Percentiles rank a stretch among this genome's conserved stretches.
phyloP scores from a whole-genome alignment of 2,888 invertebrate genomes.

The Enoplolaimus lenunculus region DNA sequence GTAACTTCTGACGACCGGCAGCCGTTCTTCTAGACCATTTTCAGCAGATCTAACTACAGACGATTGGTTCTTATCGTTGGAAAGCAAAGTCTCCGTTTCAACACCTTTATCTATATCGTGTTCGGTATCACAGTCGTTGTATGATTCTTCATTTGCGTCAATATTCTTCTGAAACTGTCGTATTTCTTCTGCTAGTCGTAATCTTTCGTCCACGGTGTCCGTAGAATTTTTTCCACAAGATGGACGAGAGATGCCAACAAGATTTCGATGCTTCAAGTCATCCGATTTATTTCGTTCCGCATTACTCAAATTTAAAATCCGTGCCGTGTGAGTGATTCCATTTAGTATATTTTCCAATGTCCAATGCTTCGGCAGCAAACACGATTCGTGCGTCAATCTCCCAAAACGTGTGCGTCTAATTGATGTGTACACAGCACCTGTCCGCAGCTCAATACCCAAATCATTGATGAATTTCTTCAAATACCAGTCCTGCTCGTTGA shows the following conservation, averaged over 20 bases:
- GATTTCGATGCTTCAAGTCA: background rate
- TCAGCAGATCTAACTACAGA: background rate
- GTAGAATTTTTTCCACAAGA: background rate
- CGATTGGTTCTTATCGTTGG: background rate
- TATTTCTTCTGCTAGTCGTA: background rate
- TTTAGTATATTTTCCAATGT: slow-evolving; percentile 53
- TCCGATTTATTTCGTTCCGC: background rate
- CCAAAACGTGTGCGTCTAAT: slow-evolving; percentile 71
- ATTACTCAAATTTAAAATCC: background rate
- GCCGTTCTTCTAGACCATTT: background rate
- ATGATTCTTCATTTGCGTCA: background rate
- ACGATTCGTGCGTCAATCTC: slow-evolving; percentile 57
- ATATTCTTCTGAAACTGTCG: background rate
- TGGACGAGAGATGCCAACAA: background rate
- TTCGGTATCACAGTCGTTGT: background rate
- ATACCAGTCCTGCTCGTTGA: slow-evolving; percentile 59
- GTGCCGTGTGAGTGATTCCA: slow-evolving; percentile 10
- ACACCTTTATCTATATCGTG: background rate
- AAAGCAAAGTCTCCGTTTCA: background rate
- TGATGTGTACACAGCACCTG: slow-evolving; percentile 61
- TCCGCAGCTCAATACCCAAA: slow-evolving; percentile 60
- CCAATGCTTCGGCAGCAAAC: slow-evolving; percentile 69
- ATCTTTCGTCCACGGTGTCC: too few relatives aligned
- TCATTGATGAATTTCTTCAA: slow-evolving; percentile 65
- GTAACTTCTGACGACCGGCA: background rate